A percentile compares a stretch with the other conserved stretches of the same genome.
phyloP scores from a whole-genome alignment of 2,888 invertebrate genomes.

The Archips xylosteana region DNA sequence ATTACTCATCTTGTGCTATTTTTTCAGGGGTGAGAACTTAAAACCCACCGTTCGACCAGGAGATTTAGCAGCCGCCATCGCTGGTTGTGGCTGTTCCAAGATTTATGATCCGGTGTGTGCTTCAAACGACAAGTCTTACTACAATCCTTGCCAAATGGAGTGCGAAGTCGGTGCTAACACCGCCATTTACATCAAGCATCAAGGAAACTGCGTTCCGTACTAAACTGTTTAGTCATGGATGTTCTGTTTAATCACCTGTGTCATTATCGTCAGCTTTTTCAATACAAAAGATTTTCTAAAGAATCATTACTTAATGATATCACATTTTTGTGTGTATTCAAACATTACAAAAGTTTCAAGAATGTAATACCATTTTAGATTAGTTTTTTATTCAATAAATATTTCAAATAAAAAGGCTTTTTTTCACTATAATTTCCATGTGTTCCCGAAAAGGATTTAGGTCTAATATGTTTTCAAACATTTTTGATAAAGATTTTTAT shows the following conservation, averaged over 20 bases:
- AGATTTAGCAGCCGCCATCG: constrained; percentile 15
- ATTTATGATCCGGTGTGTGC: constrained; percentile 73
- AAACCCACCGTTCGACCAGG: not conserved
- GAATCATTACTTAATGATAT: no score
- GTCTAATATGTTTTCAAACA: no score
- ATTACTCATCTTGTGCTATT: not conserved
- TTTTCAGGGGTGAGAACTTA: not conserved
- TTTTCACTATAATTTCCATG: no score
- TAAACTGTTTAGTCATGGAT: constrained; percentile 34
- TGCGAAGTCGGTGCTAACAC: constrained; percentile 51
- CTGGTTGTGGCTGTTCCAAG: constrained; percentile 59
- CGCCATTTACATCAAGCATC: constrained; percentile 52
- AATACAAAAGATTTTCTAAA: no score
- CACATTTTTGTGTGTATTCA: no score
- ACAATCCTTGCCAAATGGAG: constrained; percentile 64
- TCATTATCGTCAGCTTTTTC: not conserved
- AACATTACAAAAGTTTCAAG: no score
- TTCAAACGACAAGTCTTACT: constrained; percentile 62
- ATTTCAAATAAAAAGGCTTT: no score
- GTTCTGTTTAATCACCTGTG: not conserved
- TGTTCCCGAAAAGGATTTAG: no score
- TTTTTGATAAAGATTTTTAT: no score
- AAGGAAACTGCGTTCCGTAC: constrained; percentile 70
- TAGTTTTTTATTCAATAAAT: no score
- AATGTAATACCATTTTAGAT: no score